Percentiles rank a stretch among this genome's conserved stretches.
Evolutionary conservation across 2,888 invertebrate species (phyloP).

Genomic region (Pomacea canaliculata): DNA sequence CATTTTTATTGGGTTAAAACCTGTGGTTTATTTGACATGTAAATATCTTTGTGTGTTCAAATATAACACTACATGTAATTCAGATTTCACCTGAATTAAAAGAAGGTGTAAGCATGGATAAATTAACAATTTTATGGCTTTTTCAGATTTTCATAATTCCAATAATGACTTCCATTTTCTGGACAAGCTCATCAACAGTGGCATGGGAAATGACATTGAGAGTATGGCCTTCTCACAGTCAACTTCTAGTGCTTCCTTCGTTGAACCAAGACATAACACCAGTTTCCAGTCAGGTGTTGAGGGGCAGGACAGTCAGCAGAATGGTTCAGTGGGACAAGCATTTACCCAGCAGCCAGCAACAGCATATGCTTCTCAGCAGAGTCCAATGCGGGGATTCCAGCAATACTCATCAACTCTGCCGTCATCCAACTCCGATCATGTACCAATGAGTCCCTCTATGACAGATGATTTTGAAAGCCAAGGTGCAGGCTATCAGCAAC

Average conservation of each 20-base stretch:
- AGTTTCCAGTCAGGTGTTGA: conserved; percentile 2
- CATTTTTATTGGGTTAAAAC: too few species aligned
- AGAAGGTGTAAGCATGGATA: background rate
- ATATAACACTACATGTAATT: too few species aligned
- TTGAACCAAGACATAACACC: background rate
- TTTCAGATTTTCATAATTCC: conserved; percentile 16
- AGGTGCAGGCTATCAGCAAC: too few species aligned
- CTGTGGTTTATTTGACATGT: too few species aligned
- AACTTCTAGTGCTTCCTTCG: background rate
- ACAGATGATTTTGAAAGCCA: too few species aligned
- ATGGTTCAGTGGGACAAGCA: background rate
- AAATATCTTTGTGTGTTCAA: too few species aligned
- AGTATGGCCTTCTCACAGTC: conserved; percentile 18
- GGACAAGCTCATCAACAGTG: conserved; percentile 19
- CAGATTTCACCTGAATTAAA: too few species aligned
- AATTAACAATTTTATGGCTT: background rate
- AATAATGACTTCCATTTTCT: conserved; percentile 15
- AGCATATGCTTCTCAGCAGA: too few species aligned
- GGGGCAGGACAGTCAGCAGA: background rate
- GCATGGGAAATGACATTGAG: conserved; percentile 6
- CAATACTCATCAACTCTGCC: too few species aligned
- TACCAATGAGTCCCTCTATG: too few species aligned
- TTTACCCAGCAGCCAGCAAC: background rate
- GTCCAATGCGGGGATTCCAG: too few species aligned
- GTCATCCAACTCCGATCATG: too few species aligned